phyloP scores from a whole-genome alignment of 2,113 vertebrate species.

The Corvus hawaiiensis region DNA sequence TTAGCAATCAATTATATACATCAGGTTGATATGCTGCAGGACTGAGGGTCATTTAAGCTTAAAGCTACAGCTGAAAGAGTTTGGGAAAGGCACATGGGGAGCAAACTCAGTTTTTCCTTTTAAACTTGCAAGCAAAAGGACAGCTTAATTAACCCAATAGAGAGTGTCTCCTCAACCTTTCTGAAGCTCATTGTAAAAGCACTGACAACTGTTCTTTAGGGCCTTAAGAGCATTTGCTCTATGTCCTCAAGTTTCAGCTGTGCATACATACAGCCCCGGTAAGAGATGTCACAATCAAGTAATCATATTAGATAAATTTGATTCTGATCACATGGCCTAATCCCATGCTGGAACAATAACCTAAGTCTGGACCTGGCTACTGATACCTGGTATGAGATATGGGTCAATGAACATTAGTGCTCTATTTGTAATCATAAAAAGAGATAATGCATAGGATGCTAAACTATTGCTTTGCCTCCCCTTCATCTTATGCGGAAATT shows the following conservation, averaged over 20 bases:
- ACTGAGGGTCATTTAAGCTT: conserved; percentile 60
- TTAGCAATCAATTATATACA: conserved; percentile 82
- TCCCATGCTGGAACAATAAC: conserved; percentile 39
- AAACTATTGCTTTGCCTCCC: conserved; percentile 24
- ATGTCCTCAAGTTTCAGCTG: neutral
- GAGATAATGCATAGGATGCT: conserved; percentile 38
- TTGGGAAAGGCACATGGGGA: conserved; percentile 35
- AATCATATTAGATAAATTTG: conserved; percentile 36
- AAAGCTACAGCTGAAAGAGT: conserved; percentile 57
- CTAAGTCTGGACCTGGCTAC: conserved; percentile 7
- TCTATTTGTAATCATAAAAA: conserved; percentile 52
- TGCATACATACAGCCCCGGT: neutral
- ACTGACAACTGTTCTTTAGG: neutral
- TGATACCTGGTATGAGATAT: conserved; percentile 21
- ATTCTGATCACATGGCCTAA: conserved; percentile 2
- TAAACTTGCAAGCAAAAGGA: conserved; percentile 5
- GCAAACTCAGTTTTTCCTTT: neutral
- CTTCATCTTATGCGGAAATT: conserved; percentile 25
- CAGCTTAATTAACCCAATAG: conserved; percentile 15
- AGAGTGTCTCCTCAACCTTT: neutral
- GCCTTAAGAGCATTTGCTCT: neutral
- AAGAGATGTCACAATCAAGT: neutral
- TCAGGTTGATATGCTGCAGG: conserved; percentile 88
- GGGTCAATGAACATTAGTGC: conserved; percentile 46
- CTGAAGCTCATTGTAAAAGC: neutral